These are phyloP conservation scores for Umimayanthus chanpuru DNA, from an alignment of 92 coral and sea anemone species.

Conservation along the genomic window DNA sequence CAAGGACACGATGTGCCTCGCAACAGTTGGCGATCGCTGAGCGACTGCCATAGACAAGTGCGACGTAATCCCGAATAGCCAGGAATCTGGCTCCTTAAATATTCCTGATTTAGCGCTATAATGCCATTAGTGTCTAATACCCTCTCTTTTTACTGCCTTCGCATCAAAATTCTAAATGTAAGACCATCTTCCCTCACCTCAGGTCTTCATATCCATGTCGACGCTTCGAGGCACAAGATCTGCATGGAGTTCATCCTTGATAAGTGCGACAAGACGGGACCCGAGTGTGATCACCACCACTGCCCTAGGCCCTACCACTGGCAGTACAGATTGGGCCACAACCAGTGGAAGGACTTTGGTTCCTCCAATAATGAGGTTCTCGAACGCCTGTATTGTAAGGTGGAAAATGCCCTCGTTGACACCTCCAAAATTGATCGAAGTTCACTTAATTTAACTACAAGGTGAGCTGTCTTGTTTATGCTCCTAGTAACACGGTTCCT, in stretches of 20 bases:
- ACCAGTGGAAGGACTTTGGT: constrained; percentile 73
- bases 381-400: constrained; percentile 74
- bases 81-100: too few species aligned
- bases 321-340: constrained; percentile 76
- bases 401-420: constrained; percentile 58
- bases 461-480: background rate
- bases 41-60: too few species aligned
- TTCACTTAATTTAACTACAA: background rate
- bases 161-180: background rate
- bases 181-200: too few species aligned
- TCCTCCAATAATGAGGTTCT: constrained; percentile 50
- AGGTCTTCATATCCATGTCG: constrained; percentile 33
- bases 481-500: background rate
- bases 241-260: constrained; percentile 35
- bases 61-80: too few species aligned
- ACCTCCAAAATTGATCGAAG: constrained; percentile 56
- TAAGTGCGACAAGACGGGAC: constrained; percentile 30
- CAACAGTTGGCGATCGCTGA: too few species aligned
- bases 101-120: background rate
- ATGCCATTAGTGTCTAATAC: background rate
- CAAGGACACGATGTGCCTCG: too few species aligned
- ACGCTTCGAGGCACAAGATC: constrained; percentile 37
- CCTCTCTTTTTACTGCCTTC: background rate
- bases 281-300: constrained; percentile 64
- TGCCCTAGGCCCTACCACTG: constrained; percentile 83